These are phyloP conservation scores for Caenorhabditis becei DNA, from an alignment of 2,888 invertebrate genomes.

Conservation along the genomic window DNA sequence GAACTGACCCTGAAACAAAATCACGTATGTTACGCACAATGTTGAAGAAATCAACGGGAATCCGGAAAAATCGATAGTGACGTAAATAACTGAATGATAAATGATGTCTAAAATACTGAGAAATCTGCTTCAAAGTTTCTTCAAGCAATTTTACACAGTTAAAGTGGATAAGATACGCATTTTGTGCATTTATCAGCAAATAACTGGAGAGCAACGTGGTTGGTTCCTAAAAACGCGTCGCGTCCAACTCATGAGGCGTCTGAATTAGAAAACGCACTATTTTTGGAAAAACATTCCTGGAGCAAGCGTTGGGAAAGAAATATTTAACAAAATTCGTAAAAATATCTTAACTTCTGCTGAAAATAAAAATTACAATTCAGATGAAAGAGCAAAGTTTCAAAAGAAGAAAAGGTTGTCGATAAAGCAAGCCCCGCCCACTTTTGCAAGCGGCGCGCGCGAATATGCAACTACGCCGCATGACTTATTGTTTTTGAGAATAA, in stretches of 20 bases:
- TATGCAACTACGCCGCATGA: slow-evolving; percentile 11
- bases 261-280: no score
- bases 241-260: no score
- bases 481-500: not conserved
- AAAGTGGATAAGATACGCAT: no score
- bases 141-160: no score
- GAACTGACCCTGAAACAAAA: slow-evolving; percentile 37
- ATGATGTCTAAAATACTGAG: no score
- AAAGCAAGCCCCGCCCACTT: slow-evolving; percentile 15
- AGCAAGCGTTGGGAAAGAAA: no score
- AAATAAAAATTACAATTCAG: not conserved
- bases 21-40: not conserved
- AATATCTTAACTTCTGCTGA: not conserved
- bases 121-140: no score
- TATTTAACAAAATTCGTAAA: no score
- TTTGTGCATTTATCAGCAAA: no score
- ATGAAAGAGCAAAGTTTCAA: slow-evolving; percentile 3
- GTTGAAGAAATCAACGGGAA: slow-evolving; percentile 4
- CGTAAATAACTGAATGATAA: not conserved
- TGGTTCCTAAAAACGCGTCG: no score
- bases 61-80: not conserved
- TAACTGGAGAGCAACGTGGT: no score
- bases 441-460: slow-evolving; percentile 20
- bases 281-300: no score
- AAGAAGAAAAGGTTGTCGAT: slow-evolving; percentile 15